A percentile compares a stretch with the other conserved stretches of the same genome.
phyloP scores from a whole-genome alignment of 2,113 vertebrate species.

The Cepphus grylle region DNA sequence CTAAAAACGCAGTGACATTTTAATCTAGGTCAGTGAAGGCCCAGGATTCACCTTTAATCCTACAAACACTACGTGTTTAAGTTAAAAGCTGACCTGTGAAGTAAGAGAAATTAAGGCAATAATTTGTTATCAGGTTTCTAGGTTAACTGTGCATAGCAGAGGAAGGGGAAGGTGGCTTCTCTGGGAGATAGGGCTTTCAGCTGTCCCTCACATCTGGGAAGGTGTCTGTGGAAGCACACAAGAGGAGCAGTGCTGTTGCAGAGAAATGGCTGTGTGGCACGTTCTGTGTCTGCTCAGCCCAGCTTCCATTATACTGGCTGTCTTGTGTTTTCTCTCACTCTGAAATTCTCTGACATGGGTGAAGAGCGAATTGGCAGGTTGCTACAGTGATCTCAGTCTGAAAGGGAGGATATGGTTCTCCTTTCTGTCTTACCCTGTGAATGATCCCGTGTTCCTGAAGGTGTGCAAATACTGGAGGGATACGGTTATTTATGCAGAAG shows the following conservation, averaged over 20 bases:
- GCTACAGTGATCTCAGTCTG: not conserved
- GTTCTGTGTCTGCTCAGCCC: not conserved
- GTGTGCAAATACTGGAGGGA: not conserved
- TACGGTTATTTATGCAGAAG: not conserved
- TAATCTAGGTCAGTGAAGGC: not conserved
- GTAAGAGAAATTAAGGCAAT: not conserved
- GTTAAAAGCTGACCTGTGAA: not conserved
- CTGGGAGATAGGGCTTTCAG: not conserved
- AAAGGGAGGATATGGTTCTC: not conserved
- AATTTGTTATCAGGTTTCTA: not conserved
- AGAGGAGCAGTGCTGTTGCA: not conserved
- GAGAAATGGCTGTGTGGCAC: not conserved
- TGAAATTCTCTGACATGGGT: not conserved
- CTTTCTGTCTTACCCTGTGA: not conserved
- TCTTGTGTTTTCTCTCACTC: not conserved
- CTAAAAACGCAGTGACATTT: not conserved
- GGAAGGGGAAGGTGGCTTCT: not conserved
- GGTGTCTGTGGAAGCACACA: not conserved
- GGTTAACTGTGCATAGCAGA: not conserved
- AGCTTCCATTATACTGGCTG: rapidly evolving
- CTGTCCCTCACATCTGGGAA: not conserved
- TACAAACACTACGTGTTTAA: not conserved
- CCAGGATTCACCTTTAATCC: not conserved
- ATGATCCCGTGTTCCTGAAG: not conserved
- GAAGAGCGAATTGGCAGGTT: not conserved